Conservation (phyloP, 2,113 vertebrate species). For the Rutilus rutilus region DNA sequence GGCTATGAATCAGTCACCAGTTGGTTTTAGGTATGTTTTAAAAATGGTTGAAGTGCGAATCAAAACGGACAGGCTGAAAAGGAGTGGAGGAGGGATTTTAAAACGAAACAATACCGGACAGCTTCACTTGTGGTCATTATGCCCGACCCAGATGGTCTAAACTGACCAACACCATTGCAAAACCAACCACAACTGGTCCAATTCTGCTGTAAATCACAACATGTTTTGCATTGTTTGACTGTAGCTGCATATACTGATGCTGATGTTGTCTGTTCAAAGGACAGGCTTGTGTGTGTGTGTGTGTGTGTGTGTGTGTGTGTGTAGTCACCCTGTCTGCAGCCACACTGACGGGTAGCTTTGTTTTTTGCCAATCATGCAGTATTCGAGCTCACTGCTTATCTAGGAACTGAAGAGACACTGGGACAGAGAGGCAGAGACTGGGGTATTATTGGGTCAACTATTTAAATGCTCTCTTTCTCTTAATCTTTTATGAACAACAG, state of each 20-base stretch:
- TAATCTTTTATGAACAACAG: not conserved
- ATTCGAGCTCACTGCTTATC: conserved; percentile 33
- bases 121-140: not conserved
- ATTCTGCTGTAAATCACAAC: not conserved
- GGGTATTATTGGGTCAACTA: conserved; percentile 5
- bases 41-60: not conserved
- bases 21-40: not conserved
- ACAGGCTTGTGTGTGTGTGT: not conserved
- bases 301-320: not conserved
- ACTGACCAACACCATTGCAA: not conserved
- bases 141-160: not conserved
- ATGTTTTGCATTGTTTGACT: conserved; percentile 2
- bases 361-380: conserved; percentile 35
- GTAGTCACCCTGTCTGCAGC: conserved; percentile 32
- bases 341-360: conserved; percentile 13
- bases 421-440: conserved; percentile 26
- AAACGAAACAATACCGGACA: not conserved
- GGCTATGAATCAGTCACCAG: not conserved
- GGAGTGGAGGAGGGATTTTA: not conserved
- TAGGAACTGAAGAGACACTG: conserved; percentile 15
- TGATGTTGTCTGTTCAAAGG: conserved; percentile 18
- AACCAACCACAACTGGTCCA: not conserved
- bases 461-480: not conserved
- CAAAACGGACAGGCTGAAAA: not conserved
- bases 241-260: not conserved